These are phyloP conservation scores for Oeneis ivallda DNA, from an alignment of 2,888 invertebrate genomes.

Conservation along the genomic window DNA sequence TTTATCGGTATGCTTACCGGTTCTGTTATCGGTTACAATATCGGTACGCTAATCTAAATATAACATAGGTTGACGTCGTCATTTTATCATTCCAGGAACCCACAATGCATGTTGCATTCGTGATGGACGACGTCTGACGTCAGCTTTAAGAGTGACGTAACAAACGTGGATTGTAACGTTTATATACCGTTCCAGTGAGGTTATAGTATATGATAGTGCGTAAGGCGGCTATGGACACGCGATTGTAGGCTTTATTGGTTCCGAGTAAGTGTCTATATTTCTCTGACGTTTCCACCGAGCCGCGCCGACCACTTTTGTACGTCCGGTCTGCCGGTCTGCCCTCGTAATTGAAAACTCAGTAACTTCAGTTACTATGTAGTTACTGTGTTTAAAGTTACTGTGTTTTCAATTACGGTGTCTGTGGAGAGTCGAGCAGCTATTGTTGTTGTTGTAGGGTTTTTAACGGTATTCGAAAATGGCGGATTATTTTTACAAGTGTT, in stretches of 20 bases:
- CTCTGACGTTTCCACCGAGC: conserved; percentile 4
- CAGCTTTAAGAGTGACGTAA: conserved; percentile 51
- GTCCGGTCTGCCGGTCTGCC: not conserved
- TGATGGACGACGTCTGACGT: conserved; percentile 78
- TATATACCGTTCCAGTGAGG: conserved; percentile 45
- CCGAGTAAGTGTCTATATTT: conserved; percentile 48
- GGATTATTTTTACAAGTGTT: conserved; percentile 56
- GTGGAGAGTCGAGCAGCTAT: conserved; percentile 48
- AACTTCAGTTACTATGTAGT: too few relatives aligned
- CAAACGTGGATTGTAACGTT: conserved; percentile 36
- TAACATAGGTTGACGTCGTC: not conserved
- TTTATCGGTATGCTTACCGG: too few relatives aligned
- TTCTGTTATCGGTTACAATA: not conserved
- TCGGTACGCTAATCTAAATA: not conserved
- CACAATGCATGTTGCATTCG: conserved; percentile 79
- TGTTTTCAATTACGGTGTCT: too few relatives aligned
- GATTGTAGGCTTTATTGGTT: conserved; percentile 37
- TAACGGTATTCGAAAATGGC: conserved; percentile 37
- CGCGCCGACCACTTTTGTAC: conserved; percentile 15
- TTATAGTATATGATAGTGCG: conserved; percentile 35
- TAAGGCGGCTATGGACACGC: conserved; percentile 35
- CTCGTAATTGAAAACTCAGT: too few relatives aligned
- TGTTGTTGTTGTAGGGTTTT: conserved; percentile 59
- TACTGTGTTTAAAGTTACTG: too few relatives aligned
- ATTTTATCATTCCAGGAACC: conserved; percentile 58